phyloP scores from a whole-genome alignment of 2,888 invertebrate genomes.

The Mantis religiosa region DNA sequence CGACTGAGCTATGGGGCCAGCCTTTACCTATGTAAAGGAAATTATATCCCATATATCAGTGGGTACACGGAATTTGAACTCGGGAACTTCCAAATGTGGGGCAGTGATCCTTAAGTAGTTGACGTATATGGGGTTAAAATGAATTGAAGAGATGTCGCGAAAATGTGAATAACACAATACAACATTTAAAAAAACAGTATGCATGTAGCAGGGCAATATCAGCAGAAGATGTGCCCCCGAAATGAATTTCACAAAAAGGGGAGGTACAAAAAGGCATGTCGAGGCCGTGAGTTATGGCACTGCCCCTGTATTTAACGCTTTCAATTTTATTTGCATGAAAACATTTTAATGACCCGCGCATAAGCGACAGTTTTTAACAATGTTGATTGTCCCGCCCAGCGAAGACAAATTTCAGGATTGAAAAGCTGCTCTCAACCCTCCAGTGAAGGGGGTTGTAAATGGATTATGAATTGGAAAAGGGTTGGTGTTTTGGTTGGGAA shows the following conservation, averaged over 20 bases:
- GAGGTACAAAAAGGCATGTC: not conserved
- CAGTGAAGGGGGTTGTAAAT: slow-evolving; percentile 5
- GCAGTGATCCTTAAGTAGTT: too few relatives aligned
- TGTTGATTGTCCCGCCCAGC: not conserved
- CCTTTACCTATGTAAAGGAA: too few relatives aligned
- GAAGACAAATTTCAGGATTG: not conserved
- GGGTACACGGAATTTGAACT: too few relatives aligned
- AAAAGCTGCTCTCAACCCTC: not conserved
- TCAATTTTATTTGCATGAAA: slow-evolving; percentile 6
- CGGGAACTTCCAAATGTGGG: too few relatives aligned
- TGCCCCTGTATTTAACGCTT: not conserved
- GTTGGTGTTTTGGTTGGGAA: slow-evolving; percentile 2
- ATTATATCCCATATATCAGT: too few relatives aligned
- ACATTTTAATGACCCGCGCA: not conserved
- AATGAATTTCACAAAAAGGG: not conserved
- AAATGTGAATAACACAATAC: too few relatives aligned
- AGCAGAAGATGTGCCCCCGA: not conserved
- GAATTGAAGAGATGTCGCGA: too few relatives aligned
- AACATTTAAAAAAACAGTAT: too few relatives aligned
- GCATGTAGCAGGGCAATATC: not conserved
- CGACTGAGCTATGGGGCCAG: too few relatives aligned
- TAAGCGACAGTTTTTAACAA: not conserved
- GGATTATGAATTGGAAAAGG: slow-evolving; percentile 8
- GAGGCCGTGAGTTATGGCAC: not conserved
- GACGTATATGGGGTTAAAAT: too few relatives aligned